phyloP scores from a whole-genome alignment of 2,113 vertebrate species.

The Peromyscus californicus region DNA sequence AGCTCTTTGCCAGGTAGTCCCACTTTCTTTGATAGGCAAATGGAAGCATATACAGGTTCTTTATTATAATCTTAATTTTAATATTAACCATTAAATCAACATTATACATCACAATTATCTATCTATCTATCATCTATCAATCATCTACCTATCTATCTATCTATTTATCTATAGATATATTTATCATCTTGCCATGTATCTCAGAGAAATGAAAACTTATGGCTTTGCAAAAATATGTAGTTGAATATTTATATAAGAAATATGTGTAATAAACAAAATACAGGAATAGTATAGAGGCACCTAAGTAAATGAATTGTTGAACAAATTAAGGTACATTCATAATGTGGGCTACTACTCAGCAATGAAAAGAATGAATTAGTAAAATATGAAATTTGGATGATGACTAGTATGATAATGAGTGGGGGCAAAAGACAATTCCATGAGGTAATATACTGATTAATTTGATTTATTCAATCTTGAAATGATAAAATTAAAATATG shows the following conservation, averaged over 20 bases:
- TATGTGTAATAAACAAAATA: constrained; percentile 15
- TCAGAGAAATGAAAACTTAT: constrained; percentile 31
- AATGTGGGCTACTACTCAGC: background rate
- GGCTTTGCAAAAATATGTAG: background rate
- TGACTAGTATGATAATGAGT: background rate
- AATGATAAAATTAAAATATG: constrained; percentile 34
- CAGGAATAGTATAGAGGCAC: background rate
- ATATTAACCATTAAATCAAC: background rate
- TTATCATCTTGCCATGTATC: background rate
- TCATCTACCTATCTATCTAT: no score
- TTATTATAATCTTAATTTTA: background rate
- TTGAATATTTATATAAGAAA: constrained; percentile 31
- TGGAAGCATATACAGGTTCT: background rate
- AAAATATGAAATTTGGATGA: background rate
- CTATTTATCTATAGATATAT: no score
- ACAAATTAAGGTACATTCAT: background rate
- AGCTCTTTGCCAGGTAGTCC: background rate
- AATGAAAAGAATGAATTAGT: constrained; percentile 11
- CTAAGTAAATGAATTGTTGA: background rate
- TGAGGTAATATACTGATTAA: background rate
- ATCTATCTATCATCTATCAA: background rate
- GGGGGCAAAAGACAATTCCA: background rate
- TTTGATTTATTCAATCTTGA: constrained; percentile 42
- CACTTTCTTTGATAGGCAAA: background rate
- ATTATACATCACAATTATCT: background rate